Percentiles rank a stretch among this genome's conserved stretches.
Evolutionary conservation across 1,140 invertebrate species (phyloP).

Genomic region (Vollenhovia emeryi): DNA sequence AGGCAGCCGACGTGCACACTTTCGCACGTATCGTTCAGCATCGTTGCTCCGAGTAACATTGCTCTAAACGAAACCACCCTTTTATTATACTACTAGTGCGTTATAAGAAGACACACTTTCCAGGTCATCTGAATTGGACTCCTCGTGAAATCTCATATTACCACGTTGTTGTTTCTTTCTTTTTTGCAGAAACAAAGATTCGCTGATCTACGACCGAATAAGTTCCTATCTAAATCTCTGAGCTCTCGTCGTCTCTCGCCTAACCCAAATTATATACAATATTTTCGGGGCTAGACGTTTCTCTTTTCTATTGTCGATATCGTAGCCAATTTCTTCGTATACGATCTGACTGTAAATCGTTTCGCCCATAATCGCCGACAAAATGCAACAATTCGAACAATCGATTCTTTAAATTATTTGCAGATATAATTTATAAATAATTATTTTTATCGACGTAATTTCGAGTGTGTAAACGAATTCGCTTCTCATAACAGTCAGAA

Average conservation of each 20-base stretch:
- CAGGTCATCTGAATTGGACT: not conserved
- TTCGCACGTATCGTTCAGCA: not conserved
- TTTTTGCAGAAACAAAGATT: constrained; percentile 26
- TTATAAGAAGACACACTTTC: not conserved
- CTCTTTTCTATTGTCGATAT: constrained; percentile 37
- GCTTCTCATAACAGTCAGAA: not conserved
- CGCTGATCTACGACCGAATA: constrained; percentile 26
- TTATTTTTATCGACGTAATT: not conserved
- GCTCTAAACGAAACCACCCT: not conserved
- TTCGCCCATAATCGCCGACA: constrained; percentile 29
- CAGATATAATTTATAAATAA: not conserved
- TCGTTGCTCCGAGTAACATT: not conserved
- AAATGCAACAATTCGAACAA: constrained; percentile 4
- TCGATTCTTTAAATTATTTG: not conserved
- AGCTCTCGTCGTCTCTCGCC: constrained; percentile 35
- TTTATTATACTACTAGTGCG: not conserved
- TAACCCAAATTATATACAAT: constrained; percentile 14
- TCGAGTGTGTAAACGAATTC: not conserved
- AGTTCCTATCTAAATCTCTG: constrained; percentile 37
- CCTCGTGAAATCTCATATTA: not conserved
- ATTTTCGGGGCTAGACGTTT: constrained; percentile 28
- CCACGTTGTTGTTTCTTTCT: not conserved
- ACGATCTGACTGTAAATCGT: constrained; percentile 11
- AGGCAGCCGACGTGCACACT: not conserved
- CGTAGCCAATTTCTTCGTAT: constrained; percentile 47